Evolutionary conservation across 2,113 vertebrate species (phyloP).

Genomic region (Benitochromis conjunctus): DNA sequence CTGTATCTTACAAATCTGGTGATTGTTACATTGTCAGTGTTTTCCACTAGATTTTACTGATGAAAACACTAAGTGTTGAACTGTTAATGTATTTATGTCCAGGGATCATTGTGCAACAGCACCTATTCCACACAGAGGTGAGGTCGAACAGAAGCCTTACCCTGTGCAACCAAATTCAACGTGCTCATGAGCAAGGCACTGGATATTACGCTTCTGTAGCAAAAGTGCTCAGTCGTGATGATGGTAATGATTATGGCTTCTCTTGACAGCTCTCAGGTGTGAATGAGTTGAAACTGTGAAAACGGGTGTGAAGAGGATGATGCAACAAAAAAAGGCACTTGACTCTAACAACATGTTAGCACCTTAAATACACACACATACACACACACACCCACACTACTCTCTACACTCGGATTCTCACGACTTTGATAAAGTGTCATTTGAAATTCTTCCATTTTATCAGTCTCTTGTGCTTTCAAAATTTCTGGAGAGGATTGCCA

Average conservation of each 20-base stretch:
- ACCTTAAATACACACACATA: not conserved
- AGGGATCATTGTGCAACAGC: not conserved
- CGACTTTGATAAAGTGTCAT: not conserved
- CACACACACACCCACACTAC: not conserved
- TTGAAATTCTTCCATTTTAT: not conserved
- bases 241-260: not conserved
- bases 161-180: not conserved
- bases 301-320: not conserved
- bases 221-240: not conserved
- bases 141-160: not conserved
- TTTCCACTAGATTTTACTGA: not conserved
- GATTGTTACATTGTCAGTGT: not conserved
- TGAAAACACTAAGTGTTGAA: not conserved
- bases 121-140: not conserved
- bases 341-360: not conserved
- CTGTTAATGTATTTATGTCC: not conserved
- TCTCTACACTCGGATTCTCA: not conserved
- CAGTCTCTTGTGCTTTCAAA: not conserved
- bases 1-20: not conserved
- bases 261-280: not conserved
- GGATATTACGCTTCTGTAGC: not conserved
- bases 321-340: not conserved
- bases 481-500: not conserved
- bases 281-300: constrained; percentile 14
- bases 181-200: not conserved